Evolutionary conservation across 2,888 invertebrate species (phyloP).

Genomic region (Ennomos fuscantarius): DNA sequence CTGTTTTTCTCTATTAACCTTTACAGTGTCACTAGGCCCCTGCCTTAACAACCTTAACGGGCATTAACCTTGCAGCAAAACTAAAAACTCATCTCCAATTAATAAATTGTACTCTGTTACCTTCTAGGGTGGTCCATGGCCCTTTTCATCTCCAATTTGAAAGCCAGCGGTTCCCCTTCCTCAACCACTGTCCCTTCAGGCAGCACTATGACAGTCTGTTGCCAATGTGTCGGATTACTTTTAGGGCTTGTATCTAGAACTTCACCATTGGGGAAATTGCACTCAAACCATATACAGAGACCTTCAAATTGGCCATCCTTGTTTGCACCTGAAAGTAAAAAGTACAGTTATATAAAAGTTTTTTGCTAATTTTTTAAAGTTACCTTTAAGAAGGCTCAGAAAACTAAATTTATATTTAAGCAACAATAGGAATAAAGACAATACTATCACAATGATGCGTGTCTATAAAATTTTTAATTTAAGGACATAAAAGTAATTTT

Average conservation of each 20-base stretch:
- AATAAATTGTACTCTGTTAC: slow-evolving; percentile 41
- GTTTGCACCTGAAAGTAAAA: slow-evolving; percentile 69
- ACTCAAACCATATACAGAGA: slow-evolving; percentile 93
- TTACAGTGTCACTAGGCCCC: no score
- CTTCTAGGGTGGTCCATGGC: slow-evolving; percentile 74
- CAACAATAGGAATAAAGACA: no score
- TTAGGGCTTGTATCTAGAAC: slow-evolving; percentile 91
- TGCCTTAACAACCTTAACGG: no score
- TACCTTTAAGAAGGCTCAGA: no score
- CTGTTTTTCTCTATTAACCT: no score
- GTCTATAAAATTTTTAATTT: no score
- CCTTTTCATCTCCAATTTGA: slow-evolving; percentile 86
- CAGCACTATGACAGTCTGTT: slow-evolving; percentile 94
- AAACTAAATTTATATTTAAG: no score
- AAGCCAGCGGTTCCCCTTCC: slow-evolving; percentile 87
- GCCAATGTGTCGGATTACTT: slow-evolving; percentile 94
- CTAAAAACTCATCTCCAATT: background rate
- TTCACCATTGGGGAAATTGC: slow-evolving; percentile 86
- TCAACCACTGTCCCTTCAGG: slow-evolving; percentile 87
- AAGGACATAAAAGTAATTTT: background rate
- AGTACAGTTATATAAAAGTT: background rate
- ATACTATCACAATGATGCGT: no score
- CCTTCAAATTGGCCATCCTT: slow-evolving; percentile 88
- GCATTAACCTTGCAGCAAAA: no score
- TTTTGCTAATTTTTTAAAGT: background rate